Percentiles rank a stretch among this genome's conserved stretches.
phyloP scores from a whole-genome alignment of 2,113 vertebrate genomes.

The Nothocercus julius region DNA sequence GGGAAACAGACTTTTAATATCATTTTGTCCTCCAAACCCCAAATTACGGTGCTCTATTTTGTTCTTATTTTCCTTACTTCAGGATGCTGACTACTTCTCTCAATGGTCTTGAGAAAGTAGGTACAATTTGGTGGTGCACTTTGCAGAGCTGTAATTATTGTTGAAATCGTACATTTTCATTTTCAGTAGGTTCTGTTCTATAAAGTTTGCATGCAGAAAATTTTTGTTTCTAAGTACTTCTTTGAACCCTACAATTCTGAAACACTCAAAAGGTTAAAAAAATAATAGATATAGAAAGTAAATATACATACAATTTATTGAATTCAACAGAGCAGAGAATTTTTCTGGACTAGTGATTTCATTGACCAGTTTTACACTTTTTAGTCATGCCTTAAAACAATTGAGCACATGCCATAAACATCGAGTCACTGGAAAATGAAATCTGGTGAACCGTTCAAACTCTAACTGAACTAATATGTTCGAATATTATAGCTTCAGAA shows the following conservation, averaged over 20 bases:
- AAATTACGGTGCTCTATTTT: neutral
- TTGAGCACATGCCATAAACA: slow-evolving; percentile 74
- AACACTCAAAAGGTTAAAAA: slow-evolving; percentile 62
- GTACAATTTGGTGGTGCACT: slow-evolving; percentile 23
- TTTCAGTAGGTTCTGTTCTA: neutral
- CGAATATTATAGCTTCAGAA: slow-evolving; percentile 51
- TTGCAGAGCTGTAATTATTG: slow-evolving; percentile 49
- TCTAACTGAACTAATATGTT: slow-evolving; percentile 66
- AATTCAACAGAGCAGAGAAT: slow-evolving; percentile 71
- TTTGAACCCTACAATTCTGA: slow-evolving; percentile 62
- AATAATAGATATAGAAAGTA: slow-evolving; percentile 62
- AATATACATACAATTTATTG: slow-evolving; percentile 54
- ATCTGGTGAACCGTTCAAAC: slow-evolving; percentile 66
- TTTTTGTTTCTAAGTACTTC: slow-evolving; percentile 52
- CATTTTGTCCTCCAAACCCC: neutral
- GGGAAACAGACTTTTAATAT: neutral
- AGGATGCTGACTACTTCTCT: neutral
- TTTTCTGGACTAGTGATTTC: slow-evolving; percentile 69
- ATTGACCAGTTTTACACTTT: slow-evolving; percentile 72
- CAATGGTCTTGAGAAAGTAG: neutral
- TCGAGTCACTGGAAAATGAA: slow-evolving; percentile 65
- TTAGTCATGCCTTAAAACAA: slow-evolving; percentile 79
- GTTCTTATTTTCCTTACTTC: neutral
- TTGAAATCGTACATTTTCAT: neutral
- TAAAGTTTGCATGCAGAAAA: slow-evolving; percentile 60